Evolutionary conservation across 2,888 invertebrate species (phyloP).

Genomic region (Nomada lathburiana): DNA sequence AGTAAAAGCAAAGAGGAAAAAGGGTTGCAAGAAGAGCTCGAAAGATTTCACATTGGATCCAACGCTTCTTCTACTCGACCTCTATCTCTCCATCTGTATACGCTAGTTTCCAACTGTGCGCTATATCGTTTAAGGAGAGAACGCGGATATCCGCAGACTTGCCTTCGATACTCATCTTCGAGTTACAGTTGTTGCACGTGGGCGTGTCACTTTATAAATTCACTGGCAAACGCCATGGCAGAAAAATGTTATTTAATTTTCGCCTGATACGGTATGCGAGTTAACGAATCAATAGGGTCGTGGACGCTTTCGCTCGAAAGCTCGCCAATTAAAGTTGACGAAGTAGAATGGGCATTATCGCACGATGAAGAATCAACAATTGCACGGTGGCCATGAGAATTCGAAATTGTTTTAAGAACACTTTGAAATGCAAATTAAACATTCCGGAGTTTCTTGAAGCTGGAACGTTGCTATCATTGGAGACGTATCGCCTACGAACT

Average conservation of each 20-base stretch:
- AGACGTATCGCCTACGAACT: conserved; percentile 19
- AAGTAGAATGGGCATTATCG: conserved; percentile 23
- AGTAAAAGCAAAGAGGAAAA: conserved; percentile 43
- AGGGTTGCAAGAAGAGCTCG: conserved; percentile 55
- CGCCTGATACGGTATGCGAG: not conserved
- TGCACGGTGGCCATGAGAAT: conserved; percentile 39
- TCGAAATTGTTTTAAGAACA: conserved; percentile 46
- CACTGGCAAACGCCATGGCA: conserved; percentile 2
- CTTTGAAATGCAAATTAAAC: conserved; percentile 62
- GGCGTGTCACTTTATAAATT: not conserved
- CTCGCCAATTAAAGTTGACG: conserved; percentile 42
- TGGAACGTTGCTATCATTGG: conserved; percentile 7
- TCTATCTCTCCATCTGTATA: conserved; percentile 23
- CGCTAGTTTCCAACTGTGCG: conserved; percentile 46
- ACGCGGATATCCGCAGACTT: conserved; percentile 14
- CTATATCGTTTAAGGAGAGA: conserved; percentile 40
- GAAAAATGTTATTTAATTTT: not conserved
- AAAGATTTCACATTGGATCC: conserved; percentile 67
- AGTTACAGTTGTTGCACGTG: not conserved
- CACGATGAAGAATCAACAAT: conserved; percentile 19
- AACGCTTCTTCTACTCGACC: conserved; percentile 50
- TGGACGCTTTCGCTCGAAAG: conserved; percentile 10
- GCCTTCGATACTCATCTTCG: conserved; percentile 30
- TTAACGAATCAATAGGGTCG: conserved; percentile 18
- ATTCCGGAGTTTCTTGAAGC: conserved; percentile 17